phyloP scores from a whole-genome alignment of 2,113 vertebrate species.

The Hylia prasina region DNA sequence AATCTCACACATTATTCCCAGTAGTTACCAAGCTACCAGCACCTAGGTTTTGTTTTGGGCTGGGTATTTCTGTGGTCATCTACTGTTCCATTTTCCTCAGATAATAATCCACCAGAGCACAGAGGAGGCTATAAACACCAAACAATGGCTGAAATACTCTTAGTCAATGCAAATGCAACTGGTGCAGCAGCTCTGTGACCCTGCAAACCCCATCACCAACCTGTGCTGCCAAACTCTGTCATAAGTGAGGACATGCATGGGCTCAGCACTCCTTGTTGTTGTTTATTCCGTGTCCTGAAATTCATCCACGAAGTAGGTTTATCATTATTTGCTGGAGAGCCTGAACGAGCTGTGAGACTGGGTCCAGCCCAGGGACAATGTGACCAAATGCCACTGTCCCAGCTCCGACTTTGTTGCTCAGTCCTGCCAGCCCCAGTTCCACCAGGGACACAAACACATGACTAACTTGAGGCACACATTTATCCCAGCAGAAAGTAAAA shows the following conservation, averaged over 20 bases:
- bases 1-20: neutral
- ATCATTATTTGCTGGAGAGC: neutral
- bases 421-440: neutral
- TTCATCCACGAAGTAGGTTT: neutral
- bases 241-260: neutral
- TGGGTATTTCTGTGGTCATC: neutral
- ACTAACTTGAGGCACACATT: neutral
- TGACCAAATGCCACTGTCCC: neutral
- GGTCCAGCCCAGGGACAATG: neutral
- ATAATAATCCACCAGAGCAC: neutral
- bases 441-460: conserved; percentile 1
- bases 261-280: neutral
- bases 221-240: neutral
- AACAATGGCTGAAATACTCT: neutral
- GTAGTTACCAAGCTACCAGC: neutral
- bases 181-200: neutral
- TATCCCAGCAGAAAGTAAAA: neutral
- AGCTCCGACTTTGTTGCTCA: neutral
- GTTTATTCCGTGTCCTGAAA: neutral
- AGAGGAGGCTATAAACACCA: neutral
- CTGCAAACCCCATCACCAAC: neutral
- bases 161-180: conserved; percentile 26
- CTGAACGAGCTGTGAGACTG: neutral
- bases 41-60: neutral
- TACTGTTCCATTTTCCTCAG: neutral